phyloP scores from a whole-genome alignment of 2,888 invertebrate species.

The Epinotia brunnichana region DNA sequence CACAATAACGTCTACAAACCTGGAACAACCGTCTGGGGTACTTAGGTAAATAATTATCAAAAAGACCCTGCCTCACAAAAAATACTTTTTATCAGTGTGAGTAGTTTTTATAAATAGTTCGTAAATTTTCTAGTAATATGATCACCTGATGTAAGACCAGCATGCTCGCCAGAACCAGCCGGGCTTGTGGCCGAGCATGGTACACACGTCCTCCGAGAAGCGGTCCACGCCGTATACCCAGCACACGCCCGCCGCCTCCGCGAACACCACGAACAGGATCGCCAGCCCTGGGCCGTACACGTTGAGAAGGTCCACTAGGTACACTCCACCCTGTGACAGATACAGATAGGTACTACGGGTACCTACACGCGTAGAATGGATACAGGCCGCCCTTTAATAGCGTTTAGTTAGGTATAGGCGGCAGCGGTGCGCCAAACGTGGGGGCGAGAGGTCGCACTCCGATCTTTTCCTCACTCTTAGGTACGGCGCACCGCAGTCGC shows the following conservation, averaged over 20 bases:
- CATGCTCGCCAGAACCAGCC: slow-evolving; percentile 92
- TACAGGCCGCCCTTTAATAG: too few relatives aligned
- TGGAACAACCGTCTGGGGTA: too few relatives aligned
- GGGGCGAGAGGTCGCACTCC: too few relatives aligned
- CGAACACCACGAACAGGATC: slow-evolving; percentile 94
- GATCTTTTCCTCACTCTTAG: too few relatives aligned
- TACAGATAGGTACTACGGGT: neutral
- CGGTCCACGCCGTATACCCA: slow-evolving; percentile 94
- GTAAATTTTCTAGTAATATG: too few relatives aligned
- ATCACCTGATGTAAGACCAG: slow-evolving; percentile 89
- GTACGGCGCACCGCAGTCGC: too few relatives aligned
- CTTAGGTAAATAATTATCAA: neutral
- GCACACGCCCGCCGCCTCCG: slow-evolving; percentile 94
- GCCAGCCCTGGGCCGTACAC: slow-evolving; percentile 94
- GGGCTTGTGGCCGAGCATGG: slow-evolving; percentile 92
- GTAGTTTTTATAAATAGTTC: too few relatives aligned
- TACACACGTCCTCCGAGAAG: slow-evolving; percentile 91
- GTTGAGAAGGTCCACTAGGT: slow-evolving; percentile 93
- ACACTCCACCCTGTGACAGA: slow-evolving; percentile 90
- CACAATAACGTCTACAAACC: too few relatives aligned
- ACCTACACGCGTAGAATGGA: too few relatives aligned
- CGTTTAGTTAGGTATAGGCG: too few relatives aligned
- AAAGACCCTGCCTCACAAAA: neutral
- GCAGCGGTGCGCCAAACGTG: too few relatives aligned
- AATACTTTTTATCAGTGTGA: too few relatives aligned